phyloP scores from a whole-genome alignment of 2,888 invertebrate genomes.

The Pristionchus fissidentatus region DNA sequence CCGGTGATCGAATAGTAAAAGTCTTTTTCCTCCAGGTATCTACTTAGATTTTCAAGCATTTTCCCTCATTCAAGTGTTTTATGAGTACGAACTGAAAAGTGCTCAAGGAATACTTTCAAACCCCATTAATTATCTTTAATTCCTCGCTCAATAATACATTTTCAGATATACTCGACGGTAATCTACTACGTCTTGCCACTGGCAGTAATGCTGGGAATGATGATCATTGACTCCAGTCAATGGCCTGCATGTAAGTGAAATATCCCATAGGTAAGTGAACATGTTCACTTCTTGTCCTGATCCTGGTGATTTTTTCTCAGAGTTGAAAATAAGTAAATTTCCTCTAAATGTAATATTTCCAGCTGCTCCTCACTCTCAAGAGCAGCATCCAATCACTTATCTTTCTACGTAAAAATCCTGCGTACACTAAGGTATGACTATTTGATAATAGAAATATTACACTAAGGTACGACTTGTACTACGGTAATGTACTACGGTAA shows the following conservation, averaged over 20 bases:
- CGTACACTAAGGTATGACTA: background rate
- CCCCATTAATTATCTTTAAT: no score
- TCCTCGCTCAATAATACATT: background rate
- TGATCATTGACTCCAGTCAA: background rate
- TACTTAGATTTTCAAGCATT: no score
- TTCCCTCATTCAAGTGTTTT: no score
- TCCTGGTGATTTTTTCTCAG: background rate
- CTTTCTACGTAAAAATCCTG: background rate
- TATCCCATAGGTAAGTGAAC: no score
- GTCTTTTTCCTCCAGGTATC: background rate
- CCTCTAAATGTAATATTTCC: background rate
- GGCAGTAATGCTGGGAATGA: background rate
- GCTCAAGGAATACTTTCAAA: no score
- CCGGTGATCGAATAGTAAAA: background rate
- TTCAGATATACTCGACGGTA: background rate
- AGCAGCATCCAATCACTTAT: background rate
- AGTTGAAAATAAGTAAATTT: background rate
- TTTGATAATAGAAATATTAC: background rate
- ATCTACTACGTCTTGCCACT: background rate
- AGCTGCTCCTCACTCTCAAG: background rate
- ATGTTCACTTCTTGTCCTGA: background rate
- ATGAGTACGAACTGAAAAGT: no score
- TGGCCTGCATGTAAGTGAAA: background rate
- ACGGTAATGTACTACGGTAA: no score
- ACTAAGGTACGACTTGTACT: no score